A percentile compares a stretch with the other conserved stretches of the same genome.
These are phyloP conservation scores for Ciona savignyi DNA, from an alignment of 23 tunicate species.

Conservation along the genomic window DNA sequence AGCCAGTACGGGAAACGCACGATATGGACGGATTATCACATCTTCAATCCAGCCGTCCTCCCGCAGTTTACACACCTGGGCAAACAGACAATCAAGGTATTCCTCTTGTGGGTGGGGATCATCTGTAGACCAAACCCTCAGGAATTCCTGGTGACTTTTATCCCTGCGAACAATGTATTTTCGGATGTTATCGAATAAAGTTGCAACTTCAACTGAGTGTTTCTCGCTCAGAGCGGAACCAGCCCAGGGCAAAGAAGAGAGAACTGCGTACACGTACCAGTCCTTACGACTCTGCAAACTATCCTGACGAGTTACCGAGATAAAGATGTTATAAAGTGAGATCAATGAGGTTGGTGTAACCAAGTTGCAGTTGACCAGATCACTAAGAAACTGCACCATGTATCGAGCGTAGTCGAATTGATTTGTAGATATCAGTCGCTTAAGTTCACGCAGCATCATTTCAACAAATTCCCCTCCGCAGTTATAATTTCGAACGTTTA, in stretches of 20 bases:
- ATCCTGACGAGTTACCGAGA: conserved; percentile 62
- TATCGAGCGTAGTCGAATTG: conserved; percentile 59
- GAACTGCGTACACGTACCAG: conserved; percentile 62
- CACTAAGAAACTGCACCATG: conserved; percentile 73
- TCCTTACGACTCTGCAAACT: conserved; percentile 78
- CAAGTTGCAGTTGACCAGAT: conserved; percentile 81
- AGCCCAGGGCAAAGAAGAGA: conserved; percentile 93
- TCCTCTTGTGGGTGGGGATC: conserved; percentile 98
- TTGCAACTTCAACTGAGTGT: conserved; percentile 37
- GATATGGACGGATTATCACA: conserved; percentile 77
- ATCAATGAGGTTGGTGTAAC: conserved; percentile 67
- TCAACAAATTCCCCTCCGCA: conserved; percentile 95
- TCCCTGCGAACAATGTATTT: conserved; percentile 60
- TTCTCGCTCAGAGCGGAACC: conserved; percentile 57
- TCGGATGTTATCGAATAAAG: conserved; percentile 45
- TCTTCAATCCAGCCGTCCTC: conserved; percentile 96
- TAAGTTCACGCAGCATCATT: conserved; percentile 54
- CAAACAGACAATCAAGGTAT: conserved; percentile 86
- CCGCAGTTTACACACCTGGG: conserved; percentile 69
- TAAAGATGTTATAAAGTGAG: conserved; percentile 42
- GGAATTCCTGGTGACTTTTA: conserved; percentile 54
- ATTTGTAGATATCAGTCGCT: conserved; percentile 43
- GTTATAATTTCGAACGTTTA: conserved; percentile 77
- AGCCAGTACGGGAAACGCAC: conserved; percentile 73
- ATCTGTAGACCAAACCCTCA: conserved; percentile 89